Evolutionary conservation across 2,888 invertebrate genomes (phyloP), one percentile per base, ranked within the genome.

Genomic region (Drosophila phalerata): DNA sequence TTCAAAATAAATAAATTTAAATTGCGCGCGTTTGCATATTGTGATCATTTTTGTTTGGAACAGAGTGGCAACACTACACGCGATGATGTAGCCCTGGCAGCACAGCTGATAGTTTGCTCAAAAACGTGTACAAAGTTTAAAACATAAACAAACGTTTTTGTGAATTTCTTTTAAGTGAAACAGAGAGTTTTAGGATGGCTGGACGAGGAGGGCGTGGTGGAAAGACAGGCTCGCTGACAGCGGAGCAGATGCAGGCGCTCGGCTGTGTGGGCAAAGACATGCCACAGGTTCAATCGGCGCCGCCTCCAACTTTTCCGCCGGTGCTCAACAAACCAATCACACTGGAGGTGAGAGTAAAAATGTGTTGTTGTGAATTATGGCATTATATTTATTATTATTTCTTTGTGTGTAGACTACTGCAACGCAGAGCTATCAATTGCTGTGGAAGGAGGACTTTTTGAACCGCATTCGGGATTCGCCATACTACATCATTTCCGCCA

Each of bases 401-500:
- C n/a, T n/a, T 22, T 45, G 6, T 37, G 8, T 48, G 3, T 10
- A 92, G 81, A 93, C 92, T 52, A 94, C 94, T 45, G 93, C 94
- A 8, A 94, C 96, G 34, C 94, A 95, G 22, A 95, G 95, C 79
- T 96, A 96, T 86, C 94, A 96, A 91, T 92, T 96, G 11, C 94
- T 96, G 45, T 94, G 96, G 70, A 95, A 96, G 86, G 95, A 96
- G 81, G 95, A 96, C 80, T 96, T 95, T 80, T 94, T 96, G 10
- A 96, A 95, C 75, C 95, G 94, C 79, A 94, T 96, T 93, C 94
- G 95, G 60, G 95, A 96, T 63, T 96, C 96, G 0, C 94, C 95
- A 0, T 92, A 92, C 45, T 92, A 88, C 43, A 69, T 92, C 0
- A 70, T 85, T 11, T 85, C 90, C 15, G 74, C 73, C 48, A 67